These are phyloP conservation scores for Drosophila nebulosa DNA, from an alignment of 1,140 invertebrate genomes.

Conservation along the genomic window DNA sequence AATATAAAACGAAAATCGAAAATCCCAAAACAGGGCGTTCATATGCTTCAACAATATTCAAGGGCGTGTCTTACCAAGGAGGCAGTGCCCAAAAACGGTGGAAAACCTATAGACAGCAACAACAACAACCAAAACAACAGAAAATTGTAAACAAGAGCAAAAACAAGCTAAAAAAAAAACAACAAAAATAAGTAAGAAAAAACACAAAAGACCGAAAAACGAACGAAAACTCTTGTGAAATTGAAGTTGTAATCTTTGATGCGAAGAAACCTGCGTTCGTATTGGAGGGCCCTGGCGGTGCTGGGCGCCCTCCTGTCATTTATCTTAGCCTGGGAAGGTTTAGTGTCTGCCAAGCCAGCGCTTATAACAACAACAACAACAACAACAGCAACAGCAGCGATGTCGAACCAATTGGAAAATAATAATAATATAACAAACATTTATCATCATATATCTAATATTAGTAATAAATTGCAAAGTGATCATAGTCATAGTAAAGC, in stretches of 20 bases:
- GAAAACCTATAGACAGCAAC: slow-evolving; percentile 35
- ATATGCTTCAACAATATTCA: slow-evolving; percentile 65
- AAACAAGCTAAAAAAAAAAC: slow-evolving; percentile 8
- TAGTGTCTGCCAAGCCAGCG: slow-evolving; percentile 70
- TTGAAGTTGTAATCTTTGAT: slow-evolving; percentile 74
- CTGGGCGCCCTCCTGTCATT: slow-evolving; percentile 80
- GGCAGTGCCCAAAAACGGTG: slow-evolving; percentile 28
- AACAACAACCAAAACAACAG: slow-evolving; percentile 13
- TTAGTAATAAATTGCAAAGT: slow-evolving; percentile 70
- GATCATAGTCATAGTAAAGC: slow-evolving; percentile 69
- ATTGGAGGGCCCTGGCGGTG: slow-evolving; percentile 81
- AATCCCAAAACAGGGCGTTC: slow-evolving; percentile 58
- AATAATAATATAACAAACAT: slow-evolving; percentile 18
- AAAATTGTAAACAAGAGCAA: slow-evolving; percentile 14
- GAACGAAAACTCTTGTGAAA: slow-evolving; percentile 38
- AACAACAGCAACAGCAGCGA: slow-evolving; percentile 1
- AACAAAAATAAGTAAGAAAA: slow-evolving; percentile 2
- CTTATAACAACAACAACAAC: slow-evolving; percentile 12
- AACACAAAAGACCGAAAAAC: slow-evolving; percentile 19
- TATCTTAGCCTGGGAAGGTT: slow-evolving; percentile 66
- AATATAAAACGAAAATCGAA: not conserved
- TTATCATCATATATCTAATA: slow-evolving; percentile 35
- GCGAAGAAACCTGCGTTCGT: slow-evolving; percentile 79
- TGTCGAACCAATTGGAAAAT: slow-evolving; percentile 28
- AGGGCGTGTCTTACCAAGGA: slow-evolving; percentile 56